These are phyloP conservation scores for Platyrinchus mystaceus DNA, from an alignment of 2,797 vertebrate species.

Conservation along the genomic window DNA sequence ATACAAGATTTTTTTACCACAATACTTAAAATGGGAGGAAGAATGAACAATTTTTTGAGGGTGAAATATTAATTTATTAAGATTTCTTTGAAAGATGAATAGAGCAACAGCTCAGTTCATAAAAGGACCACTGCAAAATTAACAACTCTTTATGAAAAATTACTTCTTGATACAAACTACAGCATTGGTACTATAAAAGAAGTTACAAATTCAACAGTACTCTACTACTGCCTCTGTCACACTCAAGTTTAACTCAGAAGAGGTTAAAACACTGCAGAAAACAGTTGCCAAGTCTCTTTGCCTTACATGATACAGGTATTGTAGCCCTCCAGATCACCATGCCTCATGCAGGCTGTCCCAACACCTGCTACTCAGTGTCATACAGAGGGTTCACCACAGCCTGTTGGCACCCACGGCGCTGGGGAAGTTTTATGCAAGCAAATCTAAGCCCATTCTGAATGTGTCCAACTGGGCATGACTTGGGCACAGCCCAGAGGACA, in stretches of 20 bases:
- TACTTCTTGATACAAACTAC: neutral
- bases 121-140: neutral
- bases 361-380: neutral
- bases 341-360: neutral
- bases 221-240: neutral
- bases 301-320: accelerated
- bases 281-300: neutral
- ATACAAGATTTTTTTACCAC: neutral
- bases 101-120: neutral
- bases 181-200: neutral
- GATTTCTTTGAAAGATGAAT: neutral
- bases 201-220: neutral
- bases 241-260: neutral
- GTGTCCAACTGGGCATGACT: neutral
- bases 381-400: neutral
- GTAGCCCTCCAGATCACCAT: neutral
- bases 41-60: accelerated
- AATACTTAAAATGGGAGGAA: neutral
- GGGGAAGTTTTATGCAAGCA: neutral
- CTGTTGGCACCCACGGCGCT: neutral
- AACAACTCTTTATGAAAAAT: neutral
- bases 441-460: neutral
- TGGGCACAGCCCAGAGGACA: neutral
- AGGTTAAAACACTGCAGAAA: neutral
- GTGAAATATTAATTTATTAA: neutral